phyloP scores from a whole-genome alignment of 2,888 invertebrate genomes.

The Eustalomyia histrio region DNA sequence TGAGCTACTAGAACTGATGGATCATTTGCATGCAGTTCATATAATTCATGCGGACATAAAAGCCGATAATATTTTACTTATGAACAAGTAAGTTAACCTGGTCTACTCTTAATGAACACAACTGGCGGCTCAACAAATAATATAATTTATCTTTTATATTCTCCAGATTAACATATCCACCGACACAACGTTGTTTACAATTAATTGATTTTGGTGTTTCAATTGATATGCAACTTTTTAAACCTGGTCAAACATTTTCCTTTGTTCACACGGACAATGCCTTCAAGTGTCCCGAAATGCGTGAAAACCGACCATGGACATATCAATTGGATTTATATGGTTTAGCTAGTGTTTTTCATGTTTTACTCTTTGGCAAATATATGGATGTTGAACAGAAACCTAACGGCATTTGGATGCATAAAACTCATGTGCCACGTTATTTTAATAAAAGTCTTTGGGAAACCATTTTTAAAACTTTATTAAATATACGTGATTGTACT shows the following conservation, averaged over 20 bases:
- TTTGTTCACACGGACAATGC: slow-evolving; percentile 84
- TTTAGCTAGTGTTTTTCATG: slow-evolving; percentile 92
- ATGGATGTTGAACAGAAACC: slow-evolving; percentile 86
- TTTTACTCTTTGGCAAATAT: slow-evolving; percentile 92
- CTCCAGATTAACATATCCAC: slow-evolving; percentile 80
- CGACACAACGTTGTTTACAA: slow-evolving; percentile 84
- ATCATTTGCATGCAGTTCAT: slow-evolving; percentile 90
- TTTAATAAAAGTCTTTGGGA: slow-evolving; percentile 88
- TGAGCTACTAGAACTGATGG: slow-evolving; percentile 91
- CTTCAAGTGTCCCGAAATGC: slow-evolving; percentile 94
- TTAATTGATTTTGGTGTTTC: slow-evolving; percentile 96
- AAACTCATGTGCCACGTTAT: slow-evolving; percentile 80
- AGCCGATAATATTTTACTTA: slow-evolving; percentile 94
- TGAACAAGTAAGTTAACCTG: slow-evolving; percentile 83
- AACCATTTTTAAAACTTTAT: slow-evolving; percentile 87
- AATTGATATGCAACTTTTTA: slow-evolving; percentile 94
- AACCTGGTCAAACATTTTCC: slow-evolving; percentile 87
- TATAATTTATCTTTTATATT: slow-evolving; percentile 78
- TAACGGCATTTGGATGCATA: slow-evolving; percentile 74
- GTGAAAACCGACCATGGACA: slow-evolving; percentile 93
- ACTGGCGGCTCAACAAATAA: not conserved
- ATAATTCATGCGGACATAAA: slow-evolving; percentile 98
- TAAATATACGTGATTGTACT: slow-evolving; percentile 90
- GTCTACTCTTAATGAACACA: not conserved
- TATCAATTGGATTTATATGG: slow-evolving; percentile 96